Evolutionary conservation across 2,888 invertebrate genomes (phyloP).

Genomic region (Phania funesta): DNA sequence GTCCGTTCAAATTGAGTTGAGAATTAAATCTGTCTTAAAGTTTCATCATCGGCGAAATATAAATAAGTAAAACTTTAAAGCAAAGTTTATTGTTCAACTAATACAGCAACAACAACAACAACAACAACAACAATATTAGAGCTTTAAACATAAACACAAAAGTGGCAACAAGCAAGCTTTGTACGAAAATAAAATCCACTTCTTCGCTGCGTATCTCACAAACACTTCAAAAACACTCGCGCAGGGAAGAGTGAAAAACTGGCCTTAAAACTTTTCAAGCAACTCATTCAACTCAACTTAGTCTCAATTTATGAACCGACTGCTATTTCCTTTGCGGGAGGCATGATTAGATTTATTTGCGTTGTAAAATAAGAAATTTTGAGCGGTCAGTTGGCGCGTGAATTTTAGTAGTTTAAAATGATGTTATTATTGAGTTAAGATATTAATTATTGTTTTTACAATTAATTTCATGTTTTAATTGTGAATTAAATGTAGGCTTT

Average conservation of each 20-base stretch:
- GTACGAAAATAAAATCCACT: neutral
- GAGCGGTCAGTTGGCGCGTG: no score
- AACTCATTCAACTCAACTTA: no score
- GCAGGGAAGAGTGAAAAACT: constrained; percentile 4
- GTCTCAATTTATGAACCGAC: no score
- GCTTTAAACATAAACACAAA: constrained; percentile 49
- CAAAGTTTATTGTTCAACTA: constrained; percentile 21
- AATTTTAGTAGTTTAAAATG: no score
- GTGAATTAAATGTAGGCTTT: no score
- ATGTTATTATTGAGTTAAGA: no score
- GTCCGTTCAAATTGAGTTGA: constrained; percentile 68
- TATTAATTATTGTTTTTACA: no score
- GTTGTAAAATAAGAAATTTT: no score
- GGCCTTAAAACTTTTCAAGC: neutral
- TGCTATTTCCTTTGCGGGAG: no score
- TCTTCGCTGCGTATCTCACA: neutral
- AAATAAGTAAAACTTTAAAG: constrained; percentile 62
- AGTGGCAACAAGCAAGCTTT: constrained; percentile 58
- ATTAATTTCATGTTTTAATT: no score
- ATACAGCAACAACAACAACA: constrained; percentile 26
- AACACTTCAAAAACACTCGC: neutral
- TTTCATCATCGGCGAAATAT: constrained; percentile 70
- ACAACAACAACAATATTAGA: constrained; percentile 60
- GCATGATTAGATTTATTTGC: no score
- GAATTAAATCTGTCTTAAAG: constrained; percentile 70